Evolutionary conservation across 2,113 vertebrate species (phyloP), one percentile per base, ranked within the genome.

Genomic region (Dunckerocampus dactyliophorus): DNA sequence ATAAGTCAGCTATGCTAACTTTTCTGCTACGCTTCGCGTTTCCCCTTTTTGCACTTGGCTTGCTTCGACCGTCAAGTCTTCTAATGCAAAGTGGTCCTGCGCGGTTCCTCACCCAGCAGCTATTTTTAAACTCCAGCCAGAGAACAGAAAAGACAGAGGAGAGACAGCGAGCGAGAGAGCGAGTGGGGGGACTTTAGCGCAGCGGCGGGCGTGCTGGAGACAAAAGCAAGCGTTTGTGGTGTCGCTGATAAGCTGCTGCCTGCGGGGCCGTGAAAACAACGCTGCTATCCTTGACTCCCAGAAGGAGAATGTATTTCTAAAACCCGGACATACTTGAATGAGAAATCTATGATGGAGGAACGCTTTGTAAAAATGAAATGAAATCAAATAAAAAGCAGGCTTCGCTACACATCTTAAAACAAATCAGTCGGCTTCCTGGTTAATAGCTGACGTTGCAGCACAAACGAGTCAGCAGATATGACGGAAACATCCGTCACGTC

Each of bases 241-340:
- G 43, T 52, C 72, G 75, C 78, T 77, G 80, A 88, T 83, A 84
- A 82, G 72, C 60, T 9, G 5, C 15, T n/a, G 62, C 17, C 73
- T 20, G 47, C 0, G 48, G 71, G 70, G 64, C 82, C 46, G 71
- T 66, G 42, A 71, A 72, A 74, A 79, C 54, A 66, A 67, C 13
- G 13, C 39, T 14, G 4, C 2, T 43, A 2, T 34, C 31, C 31
- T 34, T 34, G 31, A 34, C 31, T 34, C 31, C 31, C 31, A 28
- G 24, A 28, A 28, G 24, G 24, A 5, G 24, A 28, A 28, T 28
- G 24, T 28, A 28, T 28, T 28, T 34, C 7, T 34, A 34, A 34
- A 34, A 7, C 7, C 7, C 31, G 4, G 4, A 34, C 24, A 54
- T 72, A 69, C 71, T 54, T 48, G 59, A 43, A 6, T 13, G 47